A percentile compares a stretch with the other conserved stretches of the same genome.
Conservation (phyloP, 1,140 invertebrate species). For the Aphaenogaster floridana region DNA sequence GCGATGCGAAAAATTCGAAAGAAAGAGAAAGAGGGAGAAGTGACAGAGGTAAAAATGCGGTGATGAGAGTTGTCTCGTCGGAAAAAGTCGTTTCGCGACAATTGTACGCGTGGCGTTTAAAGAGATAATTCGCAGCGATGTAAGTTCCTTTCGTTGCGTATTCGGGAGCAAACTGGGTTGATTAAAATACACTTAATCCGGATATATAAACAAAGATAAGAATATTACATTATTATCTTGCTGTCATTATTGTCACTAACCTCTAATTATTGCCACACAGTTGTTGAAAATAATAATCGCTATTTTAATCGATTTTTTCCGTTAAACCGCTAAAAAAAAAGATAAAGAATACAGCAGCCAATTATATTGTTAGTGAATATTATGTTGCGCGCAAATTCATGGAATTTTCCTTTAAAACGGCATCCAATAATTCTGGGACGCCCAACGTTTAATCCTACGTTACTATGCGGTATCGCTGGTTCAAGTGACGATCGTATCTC, state of each 20-base stretch:
- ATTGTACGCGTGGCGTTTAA: conserved; percentile 17
- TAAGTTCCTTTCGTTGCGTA: neutral
- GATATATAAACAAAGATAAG: neutral
- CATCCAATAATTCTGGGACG: neutral
- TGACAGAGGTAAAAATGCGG: conserved; percentile 2
- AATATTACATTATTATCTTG: neutral
- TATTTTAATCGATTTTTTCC: neutral
- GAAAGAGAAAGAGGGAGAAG: neutral
- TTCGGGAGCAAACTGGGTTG: neutral
- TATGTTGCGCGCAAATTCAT: neutral
- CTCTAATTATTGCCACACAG: neutral
- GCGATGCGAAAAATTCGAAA: conserved; percentile 18
- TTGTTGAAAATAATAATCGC: neutral
- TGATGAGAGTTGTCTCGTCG: conserved; percentile 15
- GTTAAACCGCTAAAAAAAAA: neutral
- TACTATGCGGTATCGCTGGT: neutral
- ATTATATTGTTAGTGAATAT: neutral
- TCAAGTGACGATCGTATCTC: conserved; percentile 31
- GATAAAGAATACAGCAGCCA: neutral
- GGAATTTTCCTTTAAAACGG: neutral
- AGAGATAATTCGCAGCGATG: conserved; percentile 16
- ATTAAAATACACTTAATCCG: neutral
- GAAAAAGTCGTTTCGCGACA: conserved; percentile 34
- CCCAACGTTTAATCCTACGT: conserved; percentile 12
- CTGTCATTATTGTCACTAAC: neutral